Percentiles rank a stretch among this genome's conserved stretches.
These are phyloP conservation scores for Erethizon dorsatum DNA, from an alignment of 2,797 vertebrate genomes.

Conservation along the genomic window DNA sequence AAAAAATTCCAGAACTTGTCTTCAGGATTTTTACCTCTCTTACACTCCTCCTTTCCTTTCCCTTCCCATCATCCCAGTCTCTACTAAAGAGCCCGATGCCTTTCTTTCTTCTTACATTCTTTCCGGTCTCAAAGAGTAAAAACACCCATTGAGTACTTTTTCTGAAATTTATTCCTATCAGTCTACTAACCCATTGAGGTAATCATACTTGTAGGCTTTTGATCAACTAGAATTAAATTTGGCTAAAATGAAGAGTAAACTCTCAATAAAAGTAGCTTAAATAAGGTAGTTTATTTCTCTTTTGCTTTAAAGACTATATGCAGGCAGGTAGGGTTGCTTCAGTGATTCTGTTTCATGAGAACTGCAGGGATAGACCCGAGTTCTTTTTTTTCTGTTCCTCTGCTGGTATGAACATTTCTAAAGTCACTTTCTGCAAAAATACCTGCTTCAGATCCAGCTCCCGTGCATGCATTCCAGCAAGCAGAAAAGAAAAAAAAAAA, in stretches of 20 bases:
- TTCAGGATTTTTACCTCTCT: not conserved
- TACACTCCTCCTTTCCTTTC: not conserved
- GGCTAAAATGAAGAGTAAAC: not conserved
- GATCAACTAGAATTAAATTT: not conserved
- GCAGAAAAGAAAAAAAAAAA: not conserved
- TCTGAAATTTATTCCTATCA: not conserved
- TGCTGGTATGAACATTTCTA: not conserved
- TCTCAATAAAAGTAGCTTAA: not conserved
- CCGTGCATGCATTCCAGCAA: not conserved
- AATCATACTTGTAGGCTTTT: not conserved
- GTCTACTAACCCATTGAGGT: not conserved
- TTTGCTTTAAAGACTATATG: not conserved
- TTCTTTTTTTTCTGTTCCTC: not conserved
- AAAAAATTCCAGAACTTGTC: not conserved
- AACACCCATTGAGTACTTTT: not conserved
- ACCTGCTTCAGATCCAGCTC: not conserved
- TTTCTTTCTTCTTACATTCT: not conserved
- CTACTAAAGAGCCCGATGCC: not conserved
- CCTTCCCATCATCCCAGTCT: not conserved
- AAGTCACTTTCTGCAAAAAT: not conserved
- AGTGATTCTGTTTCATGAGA: not conserved
- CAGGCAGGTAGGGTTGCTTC: not conserved
- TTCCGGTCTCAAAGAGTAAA: not conserved
- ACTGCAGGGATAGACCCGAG: not conserved
- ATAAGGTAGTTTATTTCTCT: not conserved